Percentiles rank a stretch among this genome's conserved stretches.
phyloP scores from a whole-genome alignment of 2,888 invertebrate genomes.

The Perithous albicinctus region DNA sequence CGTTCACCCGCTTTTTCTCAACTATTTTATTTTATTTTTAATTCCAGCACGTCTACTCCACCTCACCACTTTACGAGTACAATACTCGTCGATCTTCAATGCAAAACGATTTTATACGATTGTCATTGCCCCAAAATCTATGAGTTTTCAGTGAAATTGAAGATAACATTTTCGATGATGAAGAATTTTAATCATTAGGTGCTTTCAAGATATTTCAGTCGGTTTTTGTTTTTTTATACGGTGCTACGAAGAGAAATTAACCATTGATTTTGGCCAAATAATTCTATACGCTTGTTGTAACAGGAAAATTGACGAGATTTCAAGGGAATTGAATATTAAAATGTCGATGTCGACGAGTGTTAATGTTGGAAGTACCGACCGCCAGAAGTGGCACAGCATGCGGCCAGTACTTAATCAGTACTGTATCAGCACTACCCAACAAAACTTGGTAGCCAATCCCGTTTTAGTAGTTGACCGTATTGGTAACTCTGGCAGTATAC shows the following conservation, averaged over 20 bases:
- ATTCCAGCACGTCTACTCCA: slow-evolving; percentile 41
- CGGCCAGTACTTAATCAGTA: too few species aligned
- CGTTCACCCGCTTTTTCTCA: slow-evolving; percentile 25
- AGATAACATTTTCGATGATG: neutral
- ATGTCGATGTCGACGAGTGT: neutral
- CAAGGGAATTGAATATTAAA: neutral
- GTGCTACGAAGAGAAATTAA: too few species aligned
- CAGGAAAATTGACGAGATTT: neutral
- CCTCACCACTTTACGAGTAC: neutral
- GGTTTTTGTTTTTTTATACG: too few species aligned
- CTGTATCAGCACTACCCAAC: too few species aligned
- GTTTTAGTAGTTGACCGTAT: too few species aligned
- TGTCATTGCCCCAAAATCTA: neutral
- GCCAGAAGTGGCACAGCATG: too few species aligned
- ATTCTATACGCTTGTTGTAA: neutral
- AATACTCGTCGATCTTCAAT: slow-evolving; percentile 26
- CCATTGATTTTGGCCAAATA: too few species aligned
- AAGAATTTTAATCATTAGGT: neutral
- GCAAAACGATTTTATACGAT: neutral
- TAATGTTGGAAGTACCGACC: neutral
- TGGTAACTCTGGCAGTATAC: too few species aligned
- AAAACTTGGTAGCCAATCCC: too few species aligned
- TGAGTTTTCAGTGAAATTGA: neutral
- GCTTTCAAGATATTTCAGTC: neutral
- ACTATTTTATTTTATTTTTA: slow-evolving; percentile 49